phyloP scores from a whole-genome alignment of 2,797 vertebrate species.

The Sylvia borin region DNA sequence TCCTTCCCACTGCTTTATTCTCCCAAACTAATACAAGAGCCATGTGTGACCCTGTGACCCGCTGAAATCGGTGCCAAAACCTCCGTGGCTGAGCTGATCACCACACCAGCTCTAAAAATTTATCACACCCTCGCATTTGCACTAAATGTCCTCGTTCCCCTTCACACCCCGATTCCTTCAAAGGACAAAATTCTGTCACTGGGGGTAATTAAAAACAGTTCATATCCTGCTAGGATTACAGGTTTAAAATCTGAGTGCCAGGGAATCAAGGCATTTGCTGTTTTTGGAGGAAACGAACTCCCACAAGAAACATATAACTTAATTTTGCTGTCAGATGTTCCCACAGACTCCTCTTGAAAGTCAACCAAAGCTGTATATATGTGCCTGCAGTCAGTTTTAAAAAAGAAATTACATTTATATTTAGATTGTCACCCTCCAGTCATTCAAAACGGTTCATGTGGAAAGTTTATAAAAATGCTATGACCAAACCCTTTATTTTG shows the following conservation, averaged over 20 bases:
- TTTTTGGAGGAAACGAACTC: conserved; percentile 22
- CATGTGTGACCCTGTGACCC: neutral
- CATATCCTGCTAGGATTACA: conserved; percentile 4
- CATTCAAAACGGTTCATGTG: neutral
- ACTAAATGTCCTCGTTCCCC: neutral
- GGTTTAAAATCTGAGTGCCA: conserved; percentile 2
- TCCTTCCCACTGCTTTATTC: neutral
- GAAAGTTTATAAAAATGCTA: neutral
- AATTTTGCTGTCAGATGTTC: conserved; percentile 61
- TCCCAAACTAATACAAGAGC: neutral
- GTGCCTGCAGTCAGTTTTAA: neutral
- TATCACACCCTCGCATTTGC: neutral
- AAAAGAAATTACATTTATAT: conserved; percentile 20
- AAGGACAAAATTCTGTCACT: neutral
- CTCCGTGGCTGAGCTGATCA: neutral
- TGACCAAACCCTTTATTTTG: neutral
- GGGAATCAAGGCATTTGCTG: neutral
- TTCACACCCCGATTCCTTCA: neutral
- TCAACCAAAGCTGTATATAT: neutral
- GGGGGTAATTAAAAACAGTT: neutral
- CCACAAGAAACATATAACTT: conserved; percentile 54
- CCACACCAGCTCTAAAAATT: neutral
- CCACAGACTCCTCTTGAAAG: conserved; percentile 42
- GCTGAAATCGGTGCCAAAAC: neutral
- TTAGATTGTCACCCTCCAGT: conserved; percentile 29